Percentiles rank a stretch among this genome's conserved stretches.
phyloP scores from a whole-genome alignment of 2,113 vertebrate species.

The Periophthalmus modestus region DNA sequence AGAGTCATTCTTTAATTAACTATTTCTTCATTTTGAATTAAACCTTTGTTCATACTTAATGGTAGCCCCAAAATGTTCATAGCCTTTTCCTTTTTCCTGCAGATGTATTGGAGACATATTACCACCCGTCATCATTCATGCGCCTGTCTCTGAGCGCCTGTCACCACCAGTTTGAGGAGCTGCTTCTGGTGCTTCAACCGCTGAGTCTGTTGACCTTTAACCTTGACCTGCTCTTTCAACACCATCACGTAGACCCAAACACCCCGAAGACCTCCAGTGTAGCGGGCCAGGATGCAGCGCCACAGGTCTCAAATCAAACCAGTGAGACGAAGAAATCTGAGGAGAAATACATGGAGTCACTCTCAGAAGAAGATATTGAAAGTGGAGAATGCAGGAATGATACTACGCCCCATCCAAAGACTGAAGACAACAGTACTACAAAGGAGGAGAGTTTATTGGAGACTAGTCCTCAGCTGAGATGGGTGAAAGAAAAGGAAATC shows the following conservation, averaged over 20 bases:
- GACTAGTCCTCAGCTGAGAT: conserved; percentile 68
- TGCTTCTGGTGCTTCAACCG: conserved; percentile 93
- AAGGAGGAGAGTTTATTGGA: conserved; percentile 9
- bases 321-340: conserved; percentile 27
- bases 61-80: neutral
- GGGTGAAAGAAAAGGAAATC: conserved; percentile 69
- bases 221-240: conserved; percentile 93
- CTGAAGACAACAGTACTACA: conserved; percentile 16
- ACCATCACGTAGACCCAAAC: conserved; percentile 82
- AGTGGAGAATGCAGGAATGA: conserved; percentile 38
- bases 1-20: too few relatives aligned
- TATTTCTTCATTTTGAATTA: too few relatives aligned
- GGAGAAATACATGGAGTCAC: conserved; percentile 55
- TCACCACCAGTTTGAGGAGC: conserved; percentile 88
- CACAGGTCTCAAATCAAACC: conserved; percentile 31
- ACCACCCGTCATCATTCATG: conserved; percentile 88
- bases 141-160: conserved; percentile 82
- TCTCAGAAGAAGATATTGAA: conserved; percentile 59
- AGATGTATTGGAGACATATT: conserved; percentile 92
- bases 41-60: too few relatives aligned
- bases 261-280: conserved; percentile 53
- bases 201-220: conserved; percentile 95
- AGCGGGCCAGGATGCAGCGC: conserved; percentile 45
- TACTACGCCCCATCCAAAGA: conserved; percentile 27
- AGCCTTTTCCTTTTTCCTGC: conserved; percentile 26